phyloP scores from a whole-genome alignment of 2,888 invertebrate genomes.

The Epinotia brunnichana region DNA sequence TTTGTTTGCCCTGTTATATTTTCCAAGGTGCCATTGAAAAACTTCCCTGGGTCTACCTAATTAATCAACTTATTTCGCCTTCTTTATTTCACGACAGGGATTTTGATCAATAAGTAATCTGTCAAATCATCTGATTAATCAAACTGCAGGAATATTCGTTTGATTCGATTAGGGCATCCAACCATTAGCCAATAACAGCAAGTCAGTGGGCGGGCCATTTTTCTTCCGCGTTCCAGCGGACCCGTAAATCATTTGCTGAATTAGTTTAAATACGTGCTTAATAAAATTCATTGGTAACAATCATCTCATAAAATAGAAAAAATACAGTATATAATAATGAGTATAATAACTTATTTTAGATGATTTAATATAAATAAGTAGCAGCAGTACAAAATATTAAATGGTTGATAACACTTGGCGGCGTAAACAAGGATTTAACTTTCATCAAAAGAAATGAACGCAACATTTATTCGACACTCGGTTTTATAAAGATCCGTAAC shows the following conservation, averaged over 20 bases:
- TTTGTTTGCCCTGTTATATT: no score
- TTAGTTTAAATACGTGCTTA: conserved; percentile 71
- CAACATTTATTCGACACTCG: no score
- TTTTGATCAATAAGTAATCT: conserved; percentile 39
- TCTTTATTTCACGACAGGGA: neutral
- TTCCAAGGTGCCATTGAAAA: no score
- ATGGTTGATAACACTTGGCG: no score
- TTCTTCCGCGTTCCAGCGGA: conserved; percentile 66
- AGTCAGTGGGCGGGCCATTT: conserved; percentile 73
- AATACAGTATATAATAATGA: conserved; percentile 29
- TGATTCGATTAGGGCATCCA: conserved; percentile 73
- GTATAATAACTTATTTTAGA: no score
- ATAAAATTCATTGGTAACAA: conserved; percentile 68
- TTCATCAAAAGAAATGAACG: no score
- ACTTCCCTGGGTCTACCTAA: no score
- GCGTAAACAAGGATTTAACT: no score
- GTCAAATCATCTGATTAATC: conserved; percentile 57
- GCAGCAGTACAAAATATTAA: no score
- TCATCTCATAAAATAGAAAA: conserved; percentile 64
- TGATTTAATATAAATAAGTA: no score
- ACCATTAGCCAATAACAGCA: conserved; percentile 54
- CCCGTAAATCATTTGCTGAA: conserved; percentile 70
- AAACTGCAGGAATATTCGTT: conserved; percentile 60
- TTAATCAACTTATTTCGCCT: no score
- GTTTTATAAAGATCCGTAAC: no score